These are phyloP conservation scores for Pyrgilauda ruficollis DNA, from an alignment of 2,113 vertebrate genomes.

Conservation along the genomic window DNA sequence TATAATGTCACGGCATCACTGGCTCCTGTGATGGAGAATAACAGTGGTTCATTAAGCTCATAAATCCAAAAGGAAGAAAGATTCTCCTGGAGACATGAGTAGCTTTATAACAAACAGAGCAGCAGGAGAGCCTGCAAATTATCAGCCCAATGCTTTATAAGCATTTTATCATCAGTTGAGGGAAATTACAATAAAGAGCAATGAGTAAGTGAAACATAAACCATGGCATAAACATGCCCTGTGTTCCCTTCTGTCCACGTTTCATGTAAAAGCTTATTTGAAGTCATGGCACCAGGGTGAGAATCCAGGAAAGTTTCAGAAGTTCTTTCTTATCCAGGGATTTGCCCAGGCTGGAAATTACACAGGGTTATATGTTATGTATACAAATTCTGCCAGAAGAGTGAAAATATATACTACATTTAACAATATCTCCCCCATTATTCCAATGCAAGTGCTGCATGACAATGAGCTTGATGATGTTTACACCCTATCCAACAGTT, in stretches of 20 bases:
- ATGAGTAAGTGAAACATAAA: conserved; percentile 11
- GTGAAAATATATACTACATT: background rate
- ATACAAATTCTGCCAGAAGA: background rate
- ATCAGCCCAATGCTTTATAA: conserved; percentile 48
- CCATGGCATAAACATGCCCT: background rate
- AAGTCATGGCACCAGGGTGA: background rate
- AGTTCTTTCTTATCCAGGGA: background rate
- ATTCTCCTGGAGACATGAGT: conserved; percentile 43
- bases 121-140: conserved; percentile 58
- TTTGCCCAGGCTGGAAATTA: background rate
- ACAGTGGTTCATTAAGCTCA: conserved; percentile 53
- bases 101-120: conserved; percentile 60
- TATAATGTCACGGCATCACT: conserved; percentile 19
- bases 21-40: conserved; percentile 40
- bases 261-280: background rate
- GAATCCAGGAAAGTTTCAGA: background rate
- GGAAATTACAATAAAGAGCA: conserved; percentile 49
- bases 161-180: conserved; percentile 41
- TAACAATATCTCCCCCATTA: background rate
- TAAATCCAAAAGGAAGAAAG: conserved; percentile 60
- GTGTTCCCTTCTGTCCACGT: background rate
- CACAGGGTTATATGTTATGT: background rate
- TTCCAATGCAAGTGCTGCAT: background rate
- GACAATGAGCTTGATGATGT: conserved; percentile 32
- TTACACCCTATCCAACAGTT: conserved; percentile 23